phyloP scores from a whole-genome alignment of 1,140 invertebrate genomes.

The Parapsyche elsis region DNA sequence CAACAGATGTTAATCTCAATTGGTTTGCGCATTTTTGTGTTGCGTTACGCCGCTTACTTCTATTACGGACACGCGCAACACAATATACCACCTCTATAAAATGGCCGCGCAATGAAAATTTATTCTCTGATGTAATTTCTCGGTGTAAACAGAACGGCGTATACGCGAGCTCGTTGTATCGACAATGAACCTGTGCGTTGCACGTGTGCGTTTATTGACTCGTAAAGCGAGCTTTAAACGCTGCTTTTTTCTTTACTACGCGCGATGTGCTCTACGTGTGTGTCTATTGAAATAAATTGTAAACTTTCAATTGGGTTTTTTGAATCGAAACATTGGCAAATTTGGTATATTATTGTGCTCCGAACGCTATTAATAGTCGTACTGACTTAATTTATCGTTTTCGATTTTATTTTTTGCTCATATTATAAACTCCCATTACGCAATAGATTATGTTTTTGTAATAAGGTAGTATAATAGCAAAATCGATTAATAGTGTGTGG shows the following conservation, averaged over 20 bases:
- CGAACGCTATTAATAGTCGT: no score
- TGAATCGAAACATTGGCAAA: no score
- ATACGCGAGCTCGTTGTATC: neutral
- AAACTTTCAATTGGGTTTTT: no score
- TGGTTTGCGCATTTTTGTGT: conserved; percentile 5
- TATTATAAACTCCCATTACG: no score
- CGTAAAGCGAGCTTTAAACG: neutral
- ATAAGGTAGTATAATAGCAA: no score
- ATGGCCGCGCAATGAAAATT: neutral
- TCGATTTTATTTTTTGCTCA: no score
- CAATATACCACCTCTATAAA: conserved; percentile 1
- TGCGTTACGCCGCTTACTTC: neutral
- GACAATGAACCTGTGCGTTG: neutral
- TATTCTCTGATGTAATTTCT: neutral
- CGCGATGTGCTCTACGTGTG: no score
- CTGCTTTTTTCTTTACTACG: no score
- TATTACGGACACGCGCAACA: neutral
- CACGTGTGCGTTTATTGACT: neutral
- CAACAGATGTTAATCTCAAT: conserved; percentile 17
- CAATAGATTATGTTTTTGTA: no score
- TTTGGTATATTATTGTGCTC: no score
- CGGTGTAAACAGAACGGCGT: neutral
- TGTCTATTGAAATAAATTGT: no score
- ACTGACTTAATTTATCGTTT: no score
- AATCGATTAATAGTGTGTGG: neutral